Evolutionary conservation across 2,888 invertebrate genomes (phyloP), one percentile per base, ranked within the genome.

Genomic region (Argyra leucocephala): DNA sequence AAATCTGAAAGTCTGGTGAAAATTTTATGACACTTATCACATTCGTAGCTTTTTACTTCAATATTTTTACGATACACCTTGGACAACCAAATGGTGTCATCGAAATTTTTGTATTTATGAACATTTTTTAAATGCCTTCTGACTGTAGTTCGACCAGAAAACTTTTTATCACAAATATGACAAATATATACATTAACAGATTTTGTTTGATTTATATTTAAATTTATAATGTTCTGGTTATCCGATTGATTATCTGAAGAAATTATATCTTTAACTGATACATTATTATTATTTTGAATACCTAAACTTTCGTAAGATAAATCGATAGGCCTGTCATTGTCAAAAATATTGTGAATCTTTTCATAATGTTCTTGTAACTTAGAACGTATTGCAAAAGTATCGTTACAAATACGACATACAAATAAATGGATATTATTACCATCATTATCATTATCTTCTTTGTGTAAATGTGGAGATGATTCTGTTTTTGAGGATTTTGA

Each of bases 281-380:
- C n/a, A n/a, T n/a, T n/a, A n/a, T n/a, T n/a, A n/a, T n/a, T n/a
- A n/a, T n/a, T n/a, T n/a, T n/a, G n/a, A n/a, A n/a, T n/a, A n/a
- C n/a, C n/a, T n/a, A n/a, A n/a, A n/a, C n/a, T n/a, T n/a, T n/a
- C n/a, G n/a, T n/a, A n/a, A n/a, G n/a, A n/a, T n/a, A 15, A n/a
- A n/a, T n/a, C n/a, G 10, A 6, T 48, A 48, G 15, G 15, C 3
- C n/a, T 9, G 66, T 63, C 65, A 48, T 23, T 61, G n/a, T 63
- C 57, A 66, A 70, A 71, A 64, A 1, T 18, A 60, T 76, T 76
- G 71, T 83, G 83, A 1, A 81, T 70, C 18, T 67, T 78, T 2
- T 76, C 72, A 73, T 81, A 74, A 70, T 84, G 83, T 2, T 83
- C 75, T 65, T 77, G 77, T 62, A 83, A 70, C 70, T 83, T 82